Evolutionary conservation across 2,113 vertebrate genomes (phyloP).

Genomic region (Eulacestoma nigropectus): DNA sequence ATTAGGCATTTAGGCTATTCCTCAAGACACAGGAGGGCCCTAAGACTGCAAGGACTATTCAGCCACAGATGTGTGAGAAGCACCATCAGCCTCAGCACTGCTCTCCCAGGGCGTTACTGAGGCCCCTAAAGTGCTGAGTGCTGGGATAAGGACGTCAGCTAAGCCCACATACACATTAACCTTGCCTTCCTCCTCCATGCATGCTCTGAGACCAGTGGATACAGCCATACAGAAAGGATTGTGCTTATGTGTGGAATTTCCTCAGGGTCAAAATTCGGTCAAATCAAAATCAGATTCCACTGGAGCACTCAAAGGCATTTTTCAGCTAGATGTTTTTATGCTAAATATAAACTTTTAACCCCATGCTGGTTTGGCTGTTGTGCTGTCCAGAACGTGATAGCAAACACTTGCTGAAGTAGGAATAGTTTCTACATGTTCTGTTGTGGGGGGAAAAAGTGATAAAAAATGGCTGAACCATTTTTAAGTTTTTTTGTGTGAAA

Average conservation of each 20-base stretch:
- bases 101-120: background rate
- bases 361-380: background rate
- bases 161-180: background rate
- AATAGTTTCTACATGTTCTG: background rate
- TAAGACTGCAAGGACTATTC: background rate
- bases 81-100: background rate
- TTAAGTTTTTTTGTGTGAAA: background rate
- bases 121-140: background rate
- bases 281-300: constrained; percentile 27
- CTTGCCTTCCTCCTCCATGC: background rate
- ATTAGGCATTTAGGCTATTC: background rate
- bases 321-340: background rate
- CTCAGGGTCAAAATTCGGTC: constrained; percentile 32
- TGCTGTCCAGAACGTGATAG: background rate
- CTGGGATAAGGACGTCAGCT: background rate
- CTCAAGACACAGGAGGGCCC: background rate
- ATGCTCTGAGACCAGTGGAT: background rate
- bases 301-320: constrained; percentile 34
- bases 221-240: background rate
- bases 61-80: background rate
- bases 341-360: constrained; percentile 40
- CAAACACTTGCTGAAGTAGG: background rate
- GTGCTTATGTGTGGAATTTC: background rate
- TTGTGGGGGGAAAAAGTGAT: background rate
- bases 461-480: background rate